Percentiles rank a stretch among this genome's conserved stretches.
phyloP scores from a whole-genome alignment of 2,888 invertebrate genomes.

The Lasius platythorax region DNA sequence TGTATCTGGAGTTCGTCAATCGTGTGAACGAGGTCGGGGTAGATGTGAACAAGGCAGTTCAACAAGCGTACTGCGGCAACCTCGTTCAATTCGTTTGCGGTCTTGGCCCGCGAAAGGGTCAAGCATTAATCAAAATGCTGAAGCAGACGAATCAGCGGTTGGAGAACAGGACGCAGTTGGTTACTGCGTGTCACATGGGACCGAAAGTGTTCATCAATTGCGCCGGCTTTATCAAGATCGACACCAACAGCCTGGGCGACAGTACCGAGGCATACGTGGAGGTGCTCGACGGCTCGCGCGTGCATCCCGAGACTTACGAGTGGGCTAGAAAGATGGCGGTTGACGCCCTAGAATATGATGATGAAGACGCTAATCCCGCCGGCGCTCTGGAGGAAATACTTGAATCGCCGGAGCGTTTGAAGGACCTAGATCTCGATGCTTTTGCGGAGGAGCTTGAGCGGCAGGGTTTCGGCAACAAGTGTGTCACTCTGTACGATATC shows the following conservation, averaged over 20 bases:
- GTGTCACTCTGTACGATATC: constrained; percentile 98
- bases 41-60: constrained; percentile 97
- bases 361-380: constrained; percentile 98
- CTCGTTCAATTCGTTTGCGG: constrained; percentile 99
- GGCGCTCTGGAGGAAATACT: constrained; percentile 99
- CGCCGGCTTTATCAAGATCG: constrained; percentile 99
- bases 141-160: constrained; percentile 96
- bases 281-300: constrained; percentile 98
- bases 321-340: constrained; percentile 99
- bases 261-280: constrained; percentile 98
- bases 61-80: constrained; percentile 94
- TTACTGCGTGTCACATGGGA: constrained; percentile 98
- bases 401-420: constrained; percentile 96
- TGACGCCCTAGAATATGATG: constrained; percentile 99
- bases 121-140: constrained; percentile 93
- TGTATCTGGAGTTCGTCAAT: constrained; percentile 97
- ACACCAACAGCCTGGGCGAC: constrained; percentile 97
- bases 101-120: constrained; percentile 97
- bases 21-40: constrained; percentile 99
- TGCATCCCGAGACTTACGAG: constrained; percentile 99
- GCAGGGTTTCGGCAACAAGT: constrained; percentile 95
- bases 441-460: constrained; percentile 99
- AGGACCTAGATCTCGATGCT: constrained; percentile 98
- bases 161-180: constrained; percentile 97
- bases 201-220: constrained; percentile 99